Evolutionary conservation across 2,797 vertebrate genomes (phyloP), one percentile per base, ranked within the genome.

Genomic region (Hemibagrus guttatus): DNA sequence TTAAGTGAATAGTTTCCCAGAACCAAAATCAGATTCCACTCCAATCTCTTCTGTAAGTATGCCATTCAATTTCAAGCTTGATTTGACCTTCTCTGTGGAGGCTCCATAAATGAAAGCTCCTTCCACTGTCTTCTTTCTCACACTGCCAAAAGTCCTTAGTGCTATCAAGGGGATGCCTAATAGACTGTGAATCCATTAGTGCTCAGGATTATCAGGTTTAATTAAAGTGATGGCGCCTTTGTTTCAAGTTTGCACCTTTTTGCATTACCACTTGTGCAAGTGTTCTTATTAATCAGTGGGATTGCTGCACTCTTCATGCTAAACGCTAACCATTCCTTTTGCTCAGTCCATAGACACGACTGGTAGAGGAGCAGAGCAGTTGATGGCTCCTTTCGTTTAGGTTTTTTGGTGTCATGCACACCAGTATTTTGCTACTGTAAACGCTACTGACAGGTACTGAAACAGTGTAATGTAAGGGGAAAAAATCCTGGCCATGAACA

Each of bases 171-270:
- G 90, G 87, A 84, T 88, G 74, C 87, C 83, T 91, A 90, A 91
- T 90, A 91, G 87, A 89, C 87, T 91, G 90, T 64, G 87, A 91
- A 91, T 87, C 88, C 90, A 92, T 92, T 92, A 91, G 88, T 88
- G 89, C 90, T 86, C 75, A 81, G 85, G 88, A 90, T 91, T 91
- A 92, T 93, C 89, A 87, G 81, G 87, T 85, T 91, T 90, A 91
- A 91, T 91, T 92, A 91, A 90, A 90, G 88, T 88, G 88, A 90
- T 87, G 88, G 83, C 88, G 88, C 89, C 85, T 91, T 91, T 92
- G 86, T 90, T 92, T 91, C 81, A 91, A 90, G 90, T 91, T 92
- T 87, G 86, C 91, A 89, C 91, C 90, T 90, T 93, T 93, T 91
- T 90, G 87, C 90, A 90, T 91, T 91, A 91, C 85, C 88, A 83